phyloP scores from a whole-genome alignment of 2,797 vertebrate species.

The Protosalanx chinensis region DNA sequence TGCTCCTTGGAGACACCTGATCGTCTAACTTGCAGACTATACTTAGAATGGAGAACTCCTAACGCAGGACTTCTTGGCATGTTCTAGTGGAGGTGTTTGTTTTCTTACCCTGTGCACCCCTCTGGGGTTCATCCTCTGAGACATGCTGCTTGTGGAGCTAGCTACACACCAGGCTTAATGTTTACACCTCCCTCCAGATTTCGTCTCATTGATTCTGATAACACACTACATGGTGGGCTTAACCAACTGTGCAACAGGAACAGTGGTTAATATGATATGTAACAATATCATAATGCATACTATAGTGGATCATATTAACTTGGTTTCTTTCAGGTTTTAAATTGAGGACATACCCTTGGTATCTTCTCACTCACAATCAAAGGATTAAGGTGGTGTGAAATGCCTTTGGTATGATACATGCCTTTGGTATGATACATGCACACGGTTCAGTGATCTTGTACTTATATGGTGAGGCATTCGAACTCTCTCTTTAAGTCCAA shows the following conservation, averaged over 20 bases:
- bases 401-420: not conserved
- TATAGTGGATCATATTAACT: no score
- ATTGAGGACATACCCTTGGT: no score
- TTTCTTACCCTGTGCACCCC: slow-evolving; percentile 9
- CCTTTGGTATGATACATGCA: not conserved
- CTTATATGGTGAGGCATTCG: not conserved
- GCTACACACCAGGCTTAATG: not conserved
- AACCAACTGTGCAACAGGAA: no score
- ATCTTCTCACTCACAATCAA: not conserved
- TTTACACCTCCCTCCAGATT: slow-evolving; percentile 2
- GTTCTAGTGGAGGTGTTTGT: not conserved
- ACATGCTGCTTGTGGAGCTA: not conserved
- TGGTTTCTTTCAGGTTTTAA: no score
- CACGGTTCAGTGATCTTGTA: not conserved
- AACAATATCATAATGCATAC: not conserved
- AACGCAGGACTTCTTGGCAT: slow-evolving; percentile 1
- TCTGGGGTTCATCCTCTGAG: slow-evolving; percentile 1
- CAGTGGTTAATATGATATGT: slow-evolving; percentile 6
- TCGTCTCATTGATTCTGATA: not conserved
- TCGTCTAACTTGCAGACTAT: not conserved
- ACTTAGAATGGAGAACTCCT: not conserved
- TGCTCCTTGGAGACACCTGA: not conserved
- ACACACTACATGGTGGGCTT: slow-evolving; percentile 3
- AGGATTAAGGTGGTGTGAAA: not conserved
- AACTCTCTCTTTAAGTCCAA: not conserved